These are phyloP conservation scores for Mustelus asterias DNA, from an alignment of 2,113 vertebrate species.

Conservation along the genomic window DNA sequence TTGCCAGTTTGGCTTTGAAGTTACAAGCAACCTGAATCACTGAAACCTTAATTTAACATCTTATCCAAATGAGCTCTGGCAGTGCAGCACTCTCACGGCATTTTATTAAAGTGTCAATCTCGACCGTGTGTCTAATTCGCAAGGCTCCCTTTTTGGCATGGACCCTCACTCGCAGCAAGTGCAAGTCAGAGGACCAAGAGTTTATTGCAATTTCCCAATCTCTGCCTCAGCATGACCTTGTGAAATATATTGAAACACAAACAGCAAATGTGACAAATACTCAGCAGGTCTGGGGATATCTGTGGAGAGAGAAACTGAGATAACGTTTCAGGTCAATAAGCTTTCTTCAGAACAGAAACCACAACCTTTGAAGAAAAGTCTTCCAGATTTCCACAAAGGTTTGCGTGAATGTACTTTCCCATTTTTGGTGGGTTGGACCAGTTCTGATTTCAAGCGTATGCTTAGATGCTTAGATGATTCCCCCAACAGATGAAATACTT, in stretches of 20 bases:
- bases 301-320: background rate
- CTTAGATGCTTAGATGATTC: background rate
- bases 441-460: background rate
- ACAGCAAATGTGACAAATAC: background rate
- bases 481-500: background rate
- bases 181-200: background rate
- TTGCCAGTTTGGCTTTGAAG: background rate
- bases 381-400: background rate
- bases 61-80: background rate
- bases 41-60: too few relatives aligned
- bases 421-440: background rate
- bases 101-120: background rate
- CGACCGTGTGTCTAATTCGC: background rate
- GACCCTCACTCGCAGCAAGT: background rate
- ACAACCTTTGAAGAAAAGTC: too few relatives aligned
- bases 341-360: too few relatives aligned
- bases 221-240: background rate
- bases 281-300: background rate
- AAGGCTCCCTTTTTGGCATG: background rate
- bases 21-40: background rate
- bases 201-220: background rate
- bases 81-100: background rate
- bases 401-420: background rate
- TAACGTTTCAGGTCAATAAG: background rate
- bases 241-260: background rate